Evolutionary conservation across 53 echinoderm and acorn worm species (phyloP).

Genomic region (Holothuria leucospilota): DNA sequence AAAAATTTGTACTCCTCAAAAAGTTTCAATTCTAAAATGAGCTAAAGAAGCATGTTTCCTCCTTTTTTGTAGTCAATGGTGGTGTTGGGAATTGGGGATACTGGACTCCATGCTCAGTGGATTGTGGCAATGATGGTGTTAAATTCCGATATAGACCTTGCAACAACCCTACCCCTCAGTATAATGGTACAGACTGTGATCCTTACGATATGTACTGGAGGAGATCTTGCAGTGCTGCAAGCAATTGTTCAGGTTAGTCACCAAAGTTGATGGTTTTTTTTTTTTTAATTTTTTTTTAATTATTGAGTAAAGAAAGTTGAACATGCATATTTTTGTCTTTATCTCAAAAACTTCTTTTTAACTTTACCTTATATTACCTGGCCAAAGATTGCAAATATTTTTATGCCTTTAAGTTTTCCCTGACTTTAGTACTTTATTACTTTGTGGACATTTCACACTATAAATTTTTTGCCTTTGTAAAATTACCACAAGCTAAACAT

Average conservation of each 20-base stretch:
- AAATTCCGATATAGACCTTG: constrained; percentile 73
- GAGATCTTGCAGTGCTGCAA: constrained; percentile 53
- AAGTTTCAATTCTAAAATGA: too few relatives aligned
- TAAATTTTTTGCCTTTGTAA: too few relatives aligned
- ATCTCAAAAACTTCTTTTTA: too few relatives aligned
- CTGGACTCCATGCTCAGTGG: constrained; percentile 76
- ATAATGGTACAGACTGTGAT: constrained; percentile 73
- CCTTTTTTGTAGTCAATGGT: constrained; percentile 69
- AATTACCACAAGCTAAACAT: too few relatives aligned
- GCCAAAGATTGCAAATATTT: too few relatives aligned
- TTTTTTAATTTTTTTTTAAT: too few relatives aligned
- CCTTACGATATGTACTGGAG: constrained; percentile 65
- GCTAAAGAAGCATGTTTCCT: not conserved
- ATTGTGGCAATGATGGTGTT: constrained; percentile 76
- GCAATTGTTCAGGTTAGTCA: constrained; percentile 69
- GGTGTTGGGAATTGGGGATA: constrained; percentile 64
- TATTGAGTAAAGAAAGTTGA: too few relatives aligned
- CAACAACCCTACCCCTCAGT: constrained; percentile 80
- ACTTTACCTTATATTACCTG: too few relatives aligned
- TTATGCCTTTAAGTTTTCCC: too few relatives aligned
- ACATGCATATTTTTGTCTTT: too few relatives aligned
- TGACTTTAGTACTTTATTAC: too few relatives aligned
- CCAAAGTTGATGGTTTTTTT: not conserved
- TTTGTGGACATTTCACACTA: too few relatives aligned
- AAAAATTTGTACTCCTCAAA: not conserved